Conservation (phyloP, 2,113 vertebrate genomes). For the Rissa tridactyla region DNA sequence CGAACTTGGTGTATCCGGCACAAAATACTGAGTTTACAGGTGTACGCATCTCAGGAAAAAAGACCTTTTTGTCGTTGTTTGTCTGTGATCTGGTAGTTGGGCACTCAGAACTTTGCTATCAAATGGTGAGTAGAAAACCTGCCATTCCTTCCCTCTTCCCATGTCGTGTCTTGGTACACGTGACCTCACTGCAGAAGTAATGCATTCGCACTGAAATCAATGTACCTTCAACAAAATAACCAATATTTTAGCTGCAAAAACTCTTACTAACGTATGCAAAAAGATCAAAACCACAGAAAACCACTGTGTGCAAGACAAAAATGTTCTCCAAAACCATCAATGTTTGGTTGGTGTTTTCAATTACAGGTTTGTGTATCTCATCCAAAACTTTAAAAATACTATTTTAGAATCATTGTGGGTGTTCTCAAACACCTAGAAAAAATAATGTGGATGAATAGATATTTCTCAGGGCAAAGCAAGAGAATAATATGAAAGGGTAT, state of each 20-base stretch:
- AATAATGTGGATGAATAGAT: not conserved
- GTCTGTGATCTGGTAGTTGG: not conserved
- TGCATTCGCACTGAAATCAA: not conserved
- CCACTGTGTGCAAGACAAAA: not conserved
- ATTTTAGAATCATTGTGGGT: not conserved
- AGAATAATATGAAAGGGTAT: not conserved
- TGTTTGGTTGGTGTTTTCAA: not conserved
- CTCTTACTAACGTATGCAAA: not conserved
- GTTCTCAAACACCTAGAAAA: not conserved
- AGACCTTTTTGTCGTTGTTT: not conserved
- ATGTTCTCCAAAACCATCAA: not conserved
- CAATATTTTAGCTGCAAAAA: not conserved
- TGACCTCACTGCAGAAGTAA: not conserved
- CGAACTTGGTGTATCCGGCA: not conserved
- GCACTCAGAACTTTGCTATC: not conserved
- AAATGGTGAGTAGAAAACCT: not conserved
- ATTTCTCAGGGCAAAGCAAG: not conserved
- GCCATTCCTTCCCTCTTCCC: not conserved
- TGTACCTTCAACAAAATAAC: not conserved
- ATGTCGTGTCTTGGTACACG: not conserved
- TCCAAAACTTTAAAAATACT: not conserved
- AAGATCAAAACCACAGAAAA: not conserved
- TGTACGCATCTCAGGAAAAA: not conserved
- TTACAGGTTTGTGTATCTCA: not conserved
- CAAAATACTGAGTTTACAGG: not conserved